Evolutionary conservation across 2,113 vertebrate species (phyloP), one percentile per base, ranked within the genome.

Genomic region (Corythaeola cristata): DNA sequence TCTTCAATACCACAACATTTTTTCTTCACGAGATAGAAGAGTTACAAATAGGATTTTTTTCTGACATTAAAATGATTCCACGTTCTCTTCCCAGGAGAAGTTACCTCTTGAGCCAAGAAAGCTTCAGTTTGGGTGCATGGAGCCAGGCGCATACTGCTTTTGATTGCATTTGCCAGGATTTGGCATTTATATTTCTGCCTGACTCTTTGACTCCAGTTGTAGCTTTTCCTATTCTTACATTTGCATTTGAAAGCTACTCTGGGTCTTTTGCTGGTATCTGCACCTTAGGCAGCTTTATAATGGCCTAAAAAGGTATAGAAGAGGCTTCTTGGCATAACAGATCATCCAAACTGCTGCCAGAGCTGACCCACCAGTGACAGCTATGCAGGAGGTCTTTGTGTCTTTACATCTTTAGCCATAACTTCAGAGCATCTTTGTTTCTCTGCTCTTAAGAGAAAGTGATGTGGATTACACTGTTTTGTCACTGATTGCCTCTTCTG

Each of bases 231-330:
- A 5, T 71, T 80, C 63, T 81, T 84, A 19, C 5, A 95, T 95
- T 94, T 95, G 80, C 87, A 90, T 83, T 35, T 93, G 86, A 93
- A 93, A 90, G 26, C 39, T 90, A 39, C 60, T 81, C n/a, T 33
- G 68, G 22, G 45, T 55, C 81, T 87, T 82, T 75, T 75, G 39
- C 60, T 14, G 39, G 9, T 92, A 22, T 83, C n/a, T 81, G 58
- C 33, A 94, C 77, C 89, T 94, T 89, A 50, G 49, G 53, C 33
- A 64, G 69, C 60, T 84, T 63, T 27, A 55, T 50, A 75, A n/a
- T 85, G 49, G 69, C 56, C 33, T 58, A 17, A 41, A 89, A 92
- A 75, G 41, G 47, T 93, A 81, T 50, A 64, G 85, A 96, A 91
- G 41, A 81, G 21, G 11, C 37, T 90, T 87, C 45, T 81, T 96